A percentile compares a stretch with the other conserved stretches of the same genome.
Conservation (phyloP, 1,140 invertebrate species). For the Stegodyphus mimosarum region DNA sequence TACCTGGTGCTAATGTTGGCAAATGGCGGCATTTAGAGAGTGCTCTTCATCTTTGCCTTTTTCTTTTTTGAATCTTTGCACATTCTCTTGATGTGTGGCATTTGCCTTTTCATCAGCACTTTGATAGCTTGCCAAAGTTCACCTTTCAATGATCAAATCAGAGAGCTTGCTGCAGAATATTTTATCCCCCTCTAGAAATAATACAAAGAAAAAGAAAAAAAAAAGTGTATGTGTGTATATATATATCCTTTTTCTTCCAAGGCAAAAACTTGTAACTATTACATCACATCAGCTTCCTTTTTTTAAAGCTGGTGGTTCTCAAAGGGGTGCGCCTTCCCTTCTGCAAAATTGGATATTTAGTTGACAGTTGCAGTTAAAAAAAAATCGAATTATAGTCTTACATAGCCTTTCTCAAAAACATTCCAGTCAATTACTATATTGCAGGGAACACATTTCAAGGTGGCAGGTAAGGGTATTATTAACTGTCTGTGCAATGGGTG, state of each 20-base stretch:
- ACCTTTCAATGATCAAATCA: conserved; percentile 56
- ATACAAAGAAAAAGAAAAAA: not conserved
- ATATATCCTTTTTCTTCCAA: conserved; percentile 10
- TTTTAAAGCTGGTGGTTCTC: conserved; percentile 17
- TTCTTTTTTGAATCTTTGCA: conserved; percentile 9
- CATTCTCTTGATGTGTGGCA: not conserved
- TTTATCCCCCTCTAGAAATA: conserved; percentile 22
- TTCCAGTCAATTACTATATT: not conserved
- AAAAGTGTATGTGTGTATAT: not conserved
- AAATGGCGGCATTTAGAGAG: conserved; percentile 17
- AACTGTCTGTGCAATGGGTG: conserved; percentile 40
- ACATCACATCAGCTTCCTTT: not conserved
- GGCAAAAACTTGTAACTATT: not conserved
- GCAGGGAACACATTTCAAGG: conserved; percentile 39
- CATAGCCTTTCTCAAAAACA: not conserved
- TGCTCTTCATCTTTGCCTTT: conserved; percentile 31
- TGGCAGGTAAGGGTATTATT: not conserved
- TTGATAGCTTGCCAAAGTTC: conserved; percentile 50
- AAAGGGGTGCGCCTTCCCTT: conserved; percentile 19
- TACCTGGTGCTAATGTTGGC: conserved; percentile 53
- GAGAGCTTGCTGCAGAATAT: conserved; percentile 54
- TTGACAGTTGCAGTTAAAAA: not conserved
- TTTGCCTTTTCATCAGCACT: conserved; percentile 37
- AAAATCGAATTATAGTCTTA: not conserved
- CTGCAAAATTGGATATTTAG: not conserved